Percentiles rank a stretch among this genome's conserved stretches.
Evolutionary conservation across 2,888 invertebrate genomes (phyloP).

Genomic region (Palloptera scutellata): DNA sequence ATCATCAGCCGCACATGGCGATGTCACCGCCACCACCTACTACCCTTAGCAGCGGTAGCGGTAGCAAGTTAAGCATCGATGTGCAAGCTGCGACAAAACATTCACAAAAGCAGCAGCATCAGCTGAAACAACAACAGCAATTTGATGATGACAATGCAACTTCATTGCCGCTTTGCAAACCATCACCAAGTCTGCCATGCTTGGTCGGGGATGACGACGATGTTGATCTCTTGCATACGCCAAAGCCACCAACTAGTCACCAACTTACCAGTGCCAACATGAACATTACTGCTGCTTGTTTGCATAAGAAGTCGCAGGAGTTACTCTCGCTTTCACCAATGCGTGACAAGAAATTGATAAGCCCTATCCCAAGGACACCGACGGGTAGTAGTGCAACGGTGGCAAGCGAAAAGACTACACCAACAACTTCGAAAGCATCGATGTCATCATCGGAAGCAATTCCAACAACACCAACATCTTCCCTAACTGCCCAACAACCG

Average conservation of each 20-base stretch:
- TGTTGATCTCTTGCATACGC: constrained; percentile 42
- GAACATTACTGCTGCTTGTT: constrained; percentile 4
- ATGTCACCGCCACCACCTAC: constrained; percentile 37
- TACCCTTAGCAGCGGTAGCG: neutral
- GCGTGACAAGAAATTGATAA: constrained; percentile 63
- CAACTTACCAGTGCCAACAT: constrained; percentile 27
- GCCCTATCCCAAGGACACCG: constrained; percentile 70
- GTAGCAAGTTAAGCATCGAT: constrained; percentile 55
- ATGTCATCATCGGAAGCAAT: constrained; percentile 16
- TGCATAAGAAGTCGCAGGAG: constrained; percentile 42
- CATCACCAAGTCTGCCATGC: constrained; percentile 72
- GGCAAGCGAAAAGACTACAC: constrained; percentile 33
- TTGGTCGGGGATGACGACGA: constrained; percentile 71
- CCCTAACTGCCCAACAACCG: neutral
- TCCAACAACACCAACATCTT: constrained; percentile 34
- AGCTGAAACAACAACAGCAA: constrained; percentile 30
- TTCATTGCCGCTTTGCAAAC: constrained; percentile 60
- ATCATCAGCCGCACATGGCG: constrained; percentile 15
- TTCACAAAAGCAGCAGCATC: constrained; percentile 35
- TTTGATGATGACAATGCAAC: constrained; percentile 57
- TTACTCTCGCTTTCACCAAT: constrained; percentile 54
- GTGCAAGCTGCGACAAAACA: constrained; percentile 49
- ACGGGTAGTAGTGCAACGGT: constrained; percentile 44
- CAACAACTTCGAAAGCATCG: constrained; percentile 38
- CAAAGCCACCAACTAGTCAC: constrained; percentile 38